Evolutionary conservation across 1,140 invertebrate species (phyloP).

Genomic region (Conus ventricosus): DNA sequence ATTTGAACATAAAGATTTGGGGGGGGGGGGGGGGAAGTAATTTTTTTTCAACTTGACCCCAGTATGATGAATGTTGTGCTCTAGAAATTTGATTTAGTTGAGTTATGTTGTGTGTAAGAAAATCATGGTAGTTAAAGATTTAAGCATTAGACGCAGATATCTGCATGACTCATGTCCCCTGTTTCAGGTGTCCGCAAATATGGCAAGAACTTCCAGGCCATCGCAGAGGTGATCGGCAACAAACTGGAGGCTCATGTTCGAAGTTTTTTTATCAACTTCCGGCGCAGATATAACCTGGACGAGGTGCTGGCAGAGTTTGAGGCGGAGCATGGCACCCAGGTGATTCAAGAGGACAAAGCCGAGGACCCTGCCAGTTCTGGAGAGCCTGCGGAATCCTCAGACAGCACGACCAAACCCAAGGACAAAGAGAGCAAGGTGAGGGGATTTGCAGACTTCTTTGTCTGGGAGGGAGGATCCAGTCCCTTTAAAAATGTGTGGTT

Average conservation of each 20-base stretch:
- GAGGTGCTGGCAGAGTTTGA: slow-evolving; percentile 92
- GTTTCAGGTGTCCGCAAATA: slow-evolving; percentile 87
- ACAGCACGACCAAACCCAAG: neutral
- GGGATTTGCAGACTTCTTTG: no score
- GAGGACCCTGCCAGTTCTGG: neutral
- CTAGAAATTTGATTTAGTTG: no score
- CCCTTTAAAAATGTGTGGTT: no score
- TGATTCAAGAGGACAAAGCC: slow-evolving; percentile 68
- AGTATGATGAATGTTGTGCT: no score
- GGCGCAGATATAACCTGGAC: slow-evolving; percentile 92
- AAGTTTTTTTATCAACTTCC: slow-evolving; percentile 95
- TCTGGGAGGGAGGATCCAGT: no score
- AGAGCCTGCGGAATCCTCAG: neutral
- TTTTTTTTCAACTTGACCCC: no score
- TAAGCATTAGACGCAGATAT: no score
- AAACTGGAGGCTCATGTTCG: slow-evolving; percentile 95
- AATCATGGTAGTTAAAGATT: no score
- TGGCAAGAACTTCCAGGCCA: slow-evolving; percentile 96
- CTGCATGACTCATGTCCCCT: neutral
- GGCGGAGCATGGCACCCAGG: slow-evolving; percentile 81
- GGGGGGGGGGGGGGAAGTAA: no score
- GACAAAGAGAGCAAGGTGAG: slow-evolving; percentile 5
- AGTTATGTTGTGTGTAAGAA: no score
- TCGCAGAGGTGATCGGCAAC: slow-evolving; percentile 95
- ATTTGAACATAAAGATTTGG: no score